Evolutionary conservation across 2,888 invertebrate species (phyloP), one percentile per base, ranked within the genome.

Genomic region (Argyresthia albistria): DNA sequence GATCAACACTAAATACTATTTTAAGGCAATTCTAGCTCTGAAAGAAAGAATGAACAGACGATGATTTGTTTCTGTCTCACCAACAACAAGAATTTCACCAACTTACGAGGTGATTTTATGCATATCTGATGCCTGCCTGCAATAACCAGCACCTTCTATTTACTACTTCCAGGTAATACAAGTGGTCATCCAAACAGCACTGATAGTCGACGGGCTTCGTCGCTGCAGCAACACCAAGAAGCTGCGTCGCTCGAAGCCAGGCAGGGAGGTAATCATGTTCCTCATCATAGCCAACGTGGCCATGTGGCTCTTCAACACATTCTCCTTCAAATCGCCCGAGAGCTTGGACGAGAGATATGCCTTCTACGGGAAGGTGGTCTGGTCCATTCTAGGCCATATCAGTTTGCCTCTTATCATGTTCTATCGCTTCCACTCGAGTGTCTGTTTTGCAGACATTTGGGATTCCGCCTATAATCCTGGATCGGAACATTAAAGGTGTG

Each of bases 371-470:
- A 90, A 90, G 61, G 89, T 90, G 2, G 62, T 91, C 35, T 94
- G 94, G 93, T 90, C 92, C 7, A 89, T 94, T 48, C 80, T 94
- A 6, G 92, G 92, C 16, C 94, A 94, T 66, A 80, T 93, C 64
- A 91, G 92, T 39, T 75, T 93, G 10, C 94, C 94, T 0, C 76
- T 94, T 3, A 93, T 92, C 55, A 92, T 94, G 89, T 94, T 94
- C 76, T 94, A 93, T 65, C 83, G 93, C 55, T 94, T 94, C 69
- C 93, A 94, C 66, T 92, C 93, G 0, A 91, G 93, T n/a, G 93
- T 93, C 0, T 94, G 93, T 64, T 88, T 94, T 47, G 92, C 92
- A 10, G 93, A 93, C 70, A 93, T 94, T 61, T 94, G 94, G 94
- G 91, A 92, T 64, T 91, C 91, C 35, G 93, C 93, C 0, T 94